phyloP scores from a whole-genome alignment of 2,113 vertebrate genomes.

The Chaetura pelagica region DNA sequence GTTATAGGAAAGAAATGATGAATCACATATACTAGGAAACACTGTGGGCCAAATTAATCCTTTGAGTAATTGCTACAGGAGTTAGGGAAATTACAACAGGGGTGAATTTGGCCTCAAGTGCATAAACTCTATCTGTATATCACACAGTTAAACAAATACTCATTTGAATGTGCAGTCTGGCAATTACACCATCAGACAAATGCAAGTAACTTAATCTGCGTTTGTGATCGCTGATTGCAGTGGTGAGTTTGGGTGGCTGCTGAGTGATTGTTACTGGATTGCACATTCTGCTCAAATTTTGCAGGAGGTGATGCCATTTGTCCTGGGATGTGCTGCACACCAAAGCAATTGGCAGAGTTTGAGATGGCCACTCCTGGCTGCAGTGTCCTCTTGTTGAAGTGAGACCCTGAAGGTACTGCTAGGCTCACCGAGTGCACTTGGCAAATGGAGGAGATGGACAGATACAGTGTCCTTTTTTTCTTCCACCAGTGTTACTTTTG shows the following conservation, averaged over 20 bases:
- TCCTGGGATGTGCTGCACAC: background rate
- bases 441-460: background rate
- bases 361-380: background rate
- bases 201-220: slow-evolving; percentile 36
- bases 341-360: background rate
- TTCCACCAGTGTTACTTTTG: background rate
- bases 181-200: slow-evolving; percentile 52
- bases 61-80: slow-evolving; percentile 62
- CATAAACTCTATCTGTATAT: slow-evolving; percentile 61
- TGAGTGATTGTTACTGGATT: background rate
- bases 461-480: background rate
- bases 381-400: background rate
- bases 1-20: slow-evolving; percentile 65
- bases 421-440: background rate
- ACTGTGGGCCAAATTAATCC: slow-evolving; percentile 66
- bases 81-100: slow-evolving; percentile 57
- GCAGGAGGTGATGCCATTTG: fast-evolving
- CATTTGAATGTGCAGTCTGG: slow-evolving; percentile 56
- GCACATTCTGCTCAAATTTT: background rate
- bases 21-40: slow-evolving; percentile 61
- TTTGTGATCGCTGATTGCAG: background rate
- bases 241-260: slow-evolving; percentile 21
- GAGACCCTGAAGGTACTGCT: fast-evolving
- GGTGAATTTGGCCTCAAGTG: slow-evolving; percentile 62
- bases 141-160: slow-evolving; percentile 60